These are phyloP conservation scores for Hirtodrosophila alboralis DNA, from an alignment of 2,888 invertebrate genomes.

Conservation along the genomic window DNA sequence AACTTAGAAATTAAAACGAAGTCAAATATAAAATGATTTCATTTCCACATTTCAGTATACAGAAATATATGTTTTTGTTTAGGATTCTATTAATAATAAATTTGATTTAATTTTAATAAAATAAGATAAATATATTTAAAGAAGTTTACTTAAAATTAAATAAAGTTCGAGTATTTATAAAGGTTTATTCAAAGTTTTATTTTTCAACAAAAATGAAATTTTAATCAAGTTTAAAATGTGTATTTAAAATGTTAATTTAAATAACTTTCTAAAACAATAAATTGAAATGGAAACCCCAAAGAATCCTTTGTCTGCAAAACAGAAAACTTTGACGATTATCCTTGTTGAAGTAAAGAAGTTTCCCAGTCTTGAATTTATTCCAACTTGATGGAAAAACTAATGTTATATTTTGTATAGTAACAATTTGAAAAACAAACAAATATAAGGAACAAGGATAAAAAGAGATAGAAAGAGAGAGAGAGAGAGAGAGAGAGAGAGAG, in stretches of 20 bases:
- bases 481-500: not conserved
- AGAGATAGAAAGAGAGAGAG: not conserved
- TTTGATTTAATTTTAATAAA: no score
- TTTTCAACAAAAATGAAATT: not conserved
- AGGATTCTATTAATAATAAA: no score
- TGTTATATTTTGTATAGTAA: conserved; percentile 20
- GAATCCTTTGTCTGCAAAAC: conserved; percentile 5
- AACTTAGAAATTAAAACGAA: no score
- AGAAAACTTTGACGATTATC: conserved; percentile 10
- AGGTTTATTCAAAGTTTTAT: no score
- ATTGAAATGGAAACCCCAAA: not conserved
- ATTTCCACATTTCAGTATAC: no score
- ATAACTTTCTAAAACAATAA: not conserved
- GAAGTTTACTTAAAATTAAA: no score
- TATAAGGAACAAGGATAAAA: conserved; percentile 20
- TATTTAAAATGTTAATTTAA: not conserved
- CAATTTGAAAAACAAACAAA: conserved; percentile 2
- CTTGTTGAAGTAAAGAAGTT: conserved; percentile 1
- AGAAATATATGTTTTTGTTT: no score
- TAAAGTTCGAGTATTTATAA: no score
- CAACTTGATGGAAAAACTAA: conserved; percentile 32
- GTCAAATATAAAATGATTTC: no score
- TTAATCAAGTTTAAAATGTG: no score
- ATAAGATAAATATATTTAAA: no score
- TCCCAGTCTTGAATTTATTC: not conserved